Base-by-base conservation (phyloP, 2,797 vertebrate genomes). In the Sternotherus odoratus region DNA sequence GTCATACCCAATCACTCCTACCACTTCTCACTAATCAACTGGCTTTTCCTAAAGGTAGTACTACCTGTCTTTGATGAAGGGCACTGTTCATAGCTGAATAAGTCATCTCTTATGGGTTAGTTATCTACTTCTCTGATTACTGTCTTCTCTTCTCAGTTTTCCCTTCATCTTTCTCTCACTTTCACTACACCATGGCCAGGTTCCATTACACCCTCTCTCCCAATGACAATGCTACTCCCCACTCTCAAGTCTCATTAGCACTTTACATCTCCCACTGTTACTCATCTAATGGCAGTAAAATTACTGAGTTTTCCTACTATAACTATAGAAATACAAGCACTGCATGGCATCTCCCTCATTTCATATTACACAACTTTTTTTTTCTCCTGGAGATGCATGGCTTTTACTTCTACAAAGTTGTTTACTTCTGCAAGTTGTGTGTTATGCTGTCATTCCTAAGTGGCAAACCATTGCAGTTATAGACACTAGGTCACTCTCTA, bases 231-330 rank as follows among this genome's bases (percentile, higher is more conserved):
- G 79, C 54, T 46, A 87, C 60, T 90, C 90, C 12, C 54, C 85
- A 85, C 89, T 83, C 77, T 43, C 82, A 0, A 0, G 33, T 66
- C 63, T 89, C 1, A 0, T 75, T 86, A 77, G 66, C 88, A 51
- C 60, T 36, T 63, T 86, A 77, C 43, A n/a, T 60, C 77, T 94
- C 77, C 36, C 79, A 83, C 80, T 88, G 80, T 11, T 19, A 56
- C 36, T 83, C 87, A 28, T 33, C 85, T 78, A 89, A 84, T 28
- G 89, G 72, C 60, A 91, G 49, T 23, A 95, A 78, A 90, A 82
- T 5, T 1, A 30, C 66, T 80, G 66, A 56, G 46, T 19, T 3
- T 33, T 87, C 82, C 86, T 46, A 83, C 51, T 77, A 56, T 56
- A 88, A 77, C 48, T 79, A 79, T 72, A 75, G 51, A 77, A 8